phyloP scores from a whole-genome alignment of 2,888 invertebrate species.

The Ceriagrion tenellum region DNA sequence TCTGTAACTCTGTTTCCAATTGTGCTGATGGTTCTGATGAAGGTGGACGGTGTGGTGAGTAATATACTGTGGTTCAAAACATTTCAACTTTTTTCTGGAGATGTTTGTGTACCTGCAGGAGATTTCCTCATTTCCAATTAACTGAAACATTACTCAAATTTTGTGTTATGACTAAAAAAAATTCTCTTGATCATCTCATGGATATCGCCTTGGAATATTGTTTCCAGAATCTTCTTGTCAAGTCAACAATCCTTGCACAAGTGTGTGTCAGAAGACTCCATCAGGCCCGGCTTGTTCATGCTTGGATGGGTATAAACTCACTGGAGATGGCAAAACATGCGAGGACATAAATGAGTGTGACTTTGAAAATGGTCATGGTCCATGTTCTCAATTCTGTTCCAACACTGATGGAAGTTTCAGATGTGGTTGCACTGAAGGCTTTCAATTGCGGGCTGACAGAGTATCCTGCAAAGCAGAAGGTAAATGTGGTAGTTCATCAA shows the following conservation, averaged over 20 bases:
- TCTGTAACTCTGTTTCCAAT: constrained; percentile 83
- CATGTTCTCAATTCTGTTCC: constrained; percentile 84
- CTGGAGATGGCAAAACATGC: constrained; percentile 81
- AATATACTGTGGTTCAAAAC: no score
- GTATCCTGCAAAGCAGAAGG: constrained; percentile 76
- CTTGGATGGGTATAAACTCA: constrained; percentile 80
- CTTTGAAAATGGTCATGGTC: constrained; percentile 74
- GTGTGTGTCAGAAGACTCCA: constrained; percentile 84
- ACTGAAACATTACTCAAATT: no score
- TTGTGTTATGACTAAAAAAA: neutral
- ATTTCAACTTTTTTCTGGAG: no score
- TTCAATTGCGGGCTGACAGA: constrained; percentile 77
- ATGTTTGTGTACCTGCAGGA: no score
- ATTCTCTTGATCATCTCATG: neutral
- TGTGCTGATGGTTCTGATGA: constrained; percentile 86
- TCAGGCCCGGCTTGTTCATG: constrained; percentile 85
- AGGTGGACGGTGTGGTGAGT: constrained; percentile 68
- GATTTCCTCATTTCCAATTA: no score
- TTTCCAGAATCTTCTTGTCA: constrained; percentile 78
- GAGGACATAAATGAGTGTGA: constrained; percentile 87
- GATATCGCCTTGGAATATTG: neutral
- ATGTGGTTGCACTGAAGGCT: constrained; percentile 83
- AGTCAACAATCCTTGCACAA: constrained; percentile 79
- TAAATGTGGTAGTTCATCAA: constrained; percentile 72
- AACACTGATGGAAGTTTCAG: constrained; percentile 81